phyloP scores from a whole-genome alignment of 2,113 vertebrate genomes.

The Pangasianodon gigas region DNA sequence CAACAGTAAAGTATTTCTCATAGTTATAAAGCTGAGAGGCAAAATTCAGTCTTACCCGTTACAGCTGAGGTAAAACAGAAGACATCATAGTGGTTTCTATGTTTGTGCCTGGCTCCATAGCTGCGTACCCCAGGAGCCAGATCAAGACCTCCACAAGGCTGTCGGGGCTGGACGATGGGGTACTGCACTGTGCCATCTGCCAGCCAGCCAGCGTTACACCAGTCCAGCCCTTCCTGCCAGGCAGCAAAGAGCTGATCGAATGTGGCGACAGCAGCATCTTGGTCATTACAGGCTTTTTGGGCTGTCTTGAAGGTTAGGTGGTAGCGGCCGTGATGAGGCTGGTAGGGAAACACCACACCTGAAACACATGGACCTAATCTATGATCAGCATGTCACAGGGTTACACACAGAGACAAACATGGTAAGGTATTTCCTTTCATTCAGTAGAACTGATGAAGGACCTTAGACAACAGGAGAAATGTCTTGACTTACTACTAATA shows the following conservation, averaged over 20 bases:
- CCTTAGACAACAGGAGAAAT: neutral
- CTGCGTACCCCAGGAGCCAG: slow-evolving; percentile 80
- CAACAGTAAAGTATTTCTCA: neutral
- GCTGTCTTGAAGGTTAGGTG: slow-evolving; percentile 80
- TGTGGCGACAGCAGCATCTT: slow-evolving; percentile 80
- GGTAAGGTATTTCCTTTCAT: neutral
- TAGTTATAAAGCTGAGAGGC: neutral
- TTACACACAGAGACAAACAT: neutral
- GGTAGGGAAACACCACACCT: slow-evolving; percentile 90
- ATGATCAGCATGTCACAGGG: neutral
- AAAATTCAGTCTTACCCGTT: slow-evolving; percentile 68
- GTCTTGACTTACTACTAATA: neutral
- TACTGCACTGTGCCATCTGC: slow-evolving; percentile 85
- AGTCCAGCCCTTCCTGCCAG: slow-evolving; percentile 87
- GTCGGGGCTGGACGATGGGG: slow-evolving; percentile 78
- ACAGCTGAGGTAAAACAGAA: slow-evolving; percentile 84
- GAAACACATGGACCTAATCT: slow-evolving; percentile 13
- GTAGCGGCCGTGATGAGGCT: slow-evolving; percentile 80
- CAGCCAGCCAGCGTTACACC: slow-evolving; percentile 90
- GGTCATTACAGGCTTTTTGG: slow-evolving; percentile 76
- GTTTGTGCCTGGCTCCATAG: slow-evolving; percentile 77
- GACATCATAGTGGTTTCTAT: slow-evolving; percentile 78
- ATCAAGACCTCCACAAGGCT: slow-evolving; percentile 74
- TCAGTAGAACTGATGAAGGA: neutral
- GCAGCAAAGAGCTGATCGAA: slow-evolving; percentile 83